These are phyloP conservation scores for Entomobrya proxima DNA, from an alignment of 2,888 invertebrate species.

Conservation along the genomic window DNA sequence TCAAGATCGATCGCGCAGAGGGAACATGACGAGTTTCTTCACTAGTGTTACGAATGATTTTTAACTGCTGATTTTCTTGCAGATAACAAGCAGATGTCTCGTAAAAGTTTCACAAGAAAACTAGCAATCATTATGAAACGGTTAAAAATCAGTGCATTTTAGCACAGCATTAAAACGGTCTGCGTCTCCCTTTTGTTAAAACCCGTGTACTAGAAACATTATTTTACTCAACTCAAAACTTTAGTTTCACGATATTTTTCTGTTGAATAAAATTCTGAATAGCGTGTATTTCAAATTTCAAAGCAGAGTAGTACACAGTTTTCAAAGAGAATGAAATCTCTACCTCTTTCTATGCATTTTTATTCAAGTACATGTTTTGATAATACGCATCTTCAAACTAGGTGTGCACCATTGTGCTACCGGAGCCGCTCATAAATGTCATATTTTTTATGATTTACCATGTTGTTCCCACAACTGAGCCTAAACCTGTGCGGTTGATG, in stretches of 20 bases:
- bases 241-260: too few relatives aligned
- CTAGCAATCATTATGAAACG: not conserved
- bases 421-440: conserved; percentile 50
- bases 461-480: conserved; percentile 25
- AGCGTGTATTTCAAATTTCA: not conserved
- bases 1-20: not conserved
- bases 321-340: too few relatives aligned
- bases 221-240: too few relatives aligned
- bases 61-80: conserved; percentile 6
- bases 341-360: not conserved
- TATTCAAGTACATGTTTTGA: not conserved
- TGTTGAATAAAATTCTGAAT: too few relatives aligned
- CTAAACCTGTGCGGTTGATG: not conserved
- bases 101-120: conserved; percentile 4
- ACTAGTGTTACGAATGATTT: too few relatives aligned
- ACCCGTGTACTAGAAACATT: too few relatives aligned
- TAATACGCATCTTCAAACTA: not conserved
- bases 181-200: too few relatives aligned
- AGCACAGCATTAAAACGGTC: not conserved
- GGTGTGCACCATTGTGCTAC: conserved; percentile 6
- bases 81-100: conserved; percentile 16
- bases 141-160: not conserved
- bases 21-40: not conserved
- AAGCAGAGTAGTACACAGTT: not conserved
- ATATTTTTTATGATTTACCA: conserved; percentile 46